Base-by-base conservation (phyloP, 2,113 vertebrate genomes). In the Phaethornis superciliosus region DNA sequence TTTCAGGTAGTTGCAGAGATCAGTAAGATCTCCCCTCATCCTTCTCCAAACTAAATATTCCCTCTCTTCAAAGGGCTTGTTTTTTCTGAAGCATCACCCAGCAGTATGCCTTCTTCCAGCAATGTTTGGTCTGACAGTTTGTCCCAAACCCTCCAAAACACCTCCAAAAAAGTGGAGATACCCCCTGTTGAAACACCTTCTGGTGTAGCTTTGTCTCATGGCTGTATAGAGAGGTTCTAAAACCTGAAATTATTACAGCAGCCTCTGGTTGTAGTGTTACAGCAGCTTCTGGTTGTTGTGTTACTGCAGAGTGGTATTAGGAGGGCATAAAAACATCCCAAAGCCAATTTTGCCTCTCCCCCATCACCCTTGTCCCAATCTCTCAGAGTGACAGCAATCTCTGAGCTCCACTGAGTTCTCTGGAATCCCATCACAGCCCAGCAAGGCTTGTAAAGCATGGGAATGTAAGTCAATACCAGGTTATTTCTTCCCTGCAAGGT, bases 61-160 rank as follows among this genome's bases (percentile, higher is more conserved):
- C 37, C 37, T 37, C 37, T 37, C 37, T 37, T 37, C 10, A 37
- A 37, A 37, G 37, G 10, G 10, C 37, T 9, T 37, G 8, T 37
- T 37, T 37, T 37, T 47, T 49, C 32, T 83, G 59, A 44, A 85
- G 27, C 9, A 22, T 17, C 59, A 24, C 2, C 18, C 21, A 56
- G 13, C 47, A 77, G 21, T 4, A 91, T 89, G 40, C 60, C 33
- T 88, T 51, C 55, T 77, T 63, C 30, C 7, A 33, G 10, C 27
- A 11, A 24, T 2, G 0, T 3, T 62, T 55, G 16, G 3, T 63
- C 20, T 37, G 27, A 17, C 4, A 46, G 26, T 1, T 1, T 17
- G 35, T 13, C 15, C 12, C 24, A 7, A 1, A 5, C 12, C 20
- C 65, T 67, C 23, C n/a, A 70, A 24, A 94, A 77, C n/a, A 6